Evolutionary conservation across 2,797 vertebrate genomes (phyloP), one percentile per base, ranked within the genome.

Genomic region (Sylvia borin): DNA sequence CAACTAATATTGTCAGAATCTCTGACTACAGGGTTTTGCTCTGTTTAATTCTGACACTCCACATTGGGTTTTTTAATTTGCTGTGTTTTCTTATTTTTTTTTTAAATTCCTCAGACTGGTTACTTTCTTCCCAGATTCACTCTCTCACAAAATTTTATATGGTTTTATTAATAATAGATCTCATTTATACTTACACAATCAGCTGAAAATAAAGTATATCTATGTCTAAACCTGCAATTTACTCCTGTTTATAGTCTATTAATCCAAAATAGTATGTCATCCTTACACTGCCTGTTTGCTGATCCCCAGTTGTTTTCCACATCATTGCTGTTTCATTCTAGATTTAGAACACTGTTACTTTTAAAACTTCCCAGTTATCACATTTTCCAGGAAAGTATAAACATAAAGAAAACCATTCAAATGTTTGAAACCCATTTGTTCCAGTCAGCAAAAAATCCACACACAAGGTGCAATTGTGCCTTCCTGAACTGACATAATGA

Each of bases 381-480:
- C 7, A 15, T 85, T 90, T 22, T 75, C 16, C 16, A 66, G n/a
- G 13, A 66, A 85, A 70, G 9, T 26, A 27, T 47, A 83, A 62
- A 10, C 13, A 14, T 75, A 65, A 90, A 93, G 16, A 73, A 75
- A 90, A 68, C 34, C 21, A 61, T 62, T 75, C 43, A 32, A 72
- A 45, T 26, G 5, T 72, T 88, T 13, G 13, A 92, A 95, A 68
- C n/a, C 36, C 29, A 53, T 86, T 42, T 54, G 10, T 47, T 86
- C 31, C 53, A 64, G 25, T 90, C 68, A 89, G 61, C 67, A 15
- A 65, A 65, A 92, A 95, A 75, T 84, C 38, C 27, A 78, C 40
- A 20, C 60, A 74, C 11, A 43, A 65, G 9, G 20, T 70, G 38
- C 21, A 90, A 27, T 31, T 8, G 17, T 61, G 50, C 16, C 16